Conservation (phyloP, 2,888 invertebrate genomes). For the Mesorhabditis sp. region DNA sequence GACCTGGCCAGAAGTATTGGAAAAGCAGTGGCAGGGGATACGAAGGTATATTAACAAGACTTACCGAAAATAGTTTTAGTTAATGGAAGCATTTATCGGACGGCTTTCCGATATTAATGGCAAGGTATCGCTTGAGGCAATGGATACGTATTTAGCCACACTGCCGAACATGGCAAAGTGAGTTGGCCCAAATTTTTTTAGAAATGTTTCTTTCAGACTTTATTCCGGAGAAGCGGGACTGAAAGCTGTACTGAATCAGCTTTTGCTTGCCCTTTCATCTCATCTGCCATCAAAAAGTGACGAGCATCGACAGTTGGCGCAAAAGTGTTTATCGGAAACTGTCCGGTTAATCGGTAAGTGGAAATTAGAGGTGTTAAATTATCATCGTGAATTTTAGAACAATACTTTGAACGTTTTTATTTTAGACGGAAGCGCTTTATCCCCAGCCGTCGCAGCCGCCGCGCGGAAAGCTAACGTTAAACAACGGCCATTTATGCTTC, state of each 20-base stretch:
- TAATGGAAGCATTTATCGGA: slow-evolving; percentile 38
- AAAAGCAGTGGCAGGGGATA: slow-evolving; percentile 32
- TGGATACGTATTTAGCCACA: slow-evolving; percentile 32
- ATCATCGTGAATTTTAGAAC: background rate
- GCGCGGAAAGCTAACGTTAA: slow-evolving; percentile 37
- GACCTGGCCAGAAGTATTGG: slow-evolving; percentile 25
- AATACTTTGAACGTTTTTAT: background rate
- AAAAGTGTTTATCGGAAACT: slow-evolving; percentile 26
- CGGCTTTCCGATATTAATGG: slow-evolving; percentile 36
- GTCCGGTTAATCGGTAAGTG: slow-evolving; percentile 27
- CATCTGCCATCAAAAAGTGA: slow-evolving; percentile 41
- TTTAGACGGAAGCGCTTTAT: slow-evolving; percentile 26
- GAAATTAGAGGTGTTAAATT: background rate
- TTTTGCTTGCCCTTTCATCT: slow-evolving; percentile 27
- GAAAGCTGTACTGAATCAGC: slow-evolving; percentile 36
- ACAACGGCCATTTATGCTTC: slow-evolving; percentile 29
- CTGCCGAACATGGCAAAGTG: slow-evolving; percentile 32
- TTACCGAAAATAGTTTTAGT: slow-evolving; percentile 8
- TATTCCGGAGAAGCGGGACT: slow-evolving; percentile 34
- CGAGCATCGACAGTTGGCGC: slow-evolving; percentile 33
- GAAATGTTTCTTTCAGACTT: slow-evolving; percentile 17
- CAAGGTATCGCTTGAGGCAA: slow-evolving; percentile 31
- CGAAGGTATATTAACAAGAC: slow-evolving; percentile 13
- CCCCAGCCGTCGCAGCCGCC: slow-evolving; percentile 33
- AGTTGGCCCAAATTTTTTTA: background rate